Evolutionary conservation across 92 coral and sea anemone genomes (phyloP).

Genomic region (Meandrina meandrites): DNA sequence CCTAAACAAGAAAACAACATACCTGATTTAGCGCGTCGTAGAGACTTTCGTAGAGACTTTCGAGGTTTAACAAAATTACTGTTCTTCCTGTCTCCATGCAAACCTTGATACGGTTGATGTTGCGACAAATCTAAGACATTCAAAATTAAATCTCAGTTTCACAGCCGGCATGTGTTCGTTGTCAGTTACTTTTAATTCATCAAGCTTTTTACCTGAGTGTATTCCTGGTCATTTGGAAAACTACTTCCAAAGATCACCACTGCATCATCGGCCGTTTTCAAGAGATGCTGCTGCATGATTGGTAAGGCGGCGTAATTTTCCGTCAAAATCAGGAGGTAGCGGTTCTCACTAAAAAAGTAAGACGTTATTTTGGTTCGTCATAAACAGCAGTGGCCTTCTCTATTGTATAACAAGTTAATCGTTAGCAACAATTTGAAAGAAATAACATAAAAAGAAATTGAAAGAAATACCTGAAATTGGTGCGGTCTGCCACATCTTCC

Average conservation of each 20-base stretch:
- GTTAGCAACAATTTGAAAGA: too few species aligned
- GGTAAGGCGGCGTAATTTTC: constrained; percentile 87
- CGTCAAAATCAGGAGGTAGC: constrained; percentile 79
- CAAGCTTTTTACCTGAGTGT: constrained; percentile 68
- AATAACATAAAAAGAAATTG: background rate
- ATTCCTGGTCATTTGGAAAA: constrained; percentile 88
- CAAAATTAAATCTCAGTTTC: too few species aligned
- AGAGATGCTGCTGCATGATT: constrained; percentile 72
- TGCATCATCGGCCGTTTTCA: constrained; percentile 55
- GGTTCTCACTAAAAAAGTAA: constrained; percentile 70
- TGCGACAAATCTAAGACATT: constrained; percentile 74
- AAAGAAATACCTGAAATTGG: constrained; percentile 45
- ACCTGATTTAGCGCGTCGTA: constrained; percentile 89
- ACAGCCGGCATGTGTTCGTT: too few species aligned
- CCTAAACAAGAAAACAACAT: background rate
- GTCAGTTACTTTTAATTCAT: too few species aligned
- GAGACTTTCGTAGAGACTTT: constrained; percentile 5
- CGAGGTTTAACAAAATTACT: constrained; percentile 16
- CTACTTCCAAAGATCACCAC: constrained; percentile 88
- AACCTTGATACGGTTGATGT: constrained; percentile 86
- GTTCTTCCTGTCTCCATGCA: constrained; percentile 92
- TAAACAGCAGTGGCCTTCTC: background rate
- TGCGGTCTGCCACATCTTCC: constrained; percentile 39
- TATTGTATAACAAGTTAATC: background rate
- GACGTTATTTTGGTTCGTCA: background rate